These are phyloP conservation scores for Seriola quinqueradiata DNA, from an alignment of 2,113 vertebrate species.

Conservation along the genomic window DNA sequence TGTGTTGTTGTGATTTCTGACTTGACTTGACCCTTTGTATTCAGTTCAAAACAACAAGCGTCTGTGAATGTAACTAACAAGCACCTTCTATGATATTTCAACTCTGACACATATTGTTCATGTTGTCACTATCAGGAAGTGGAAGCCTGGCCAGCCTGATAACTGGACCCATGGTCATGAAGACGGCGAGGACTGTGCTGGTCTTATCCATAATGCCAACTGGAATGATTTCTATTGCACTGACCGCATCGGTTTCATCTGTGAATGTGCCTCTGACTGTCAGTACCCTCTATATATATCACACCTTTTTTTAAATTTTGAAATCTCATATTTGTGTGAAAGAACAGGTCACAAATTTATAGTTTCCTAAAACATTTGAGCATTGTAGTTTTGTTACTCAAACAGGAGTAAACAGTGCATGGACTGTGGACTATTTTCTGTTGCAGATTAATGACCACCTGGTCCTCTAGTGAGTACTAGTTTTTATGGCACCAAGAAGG, in stretches of 20 bases:
- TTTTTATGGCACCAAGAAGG: neutral
- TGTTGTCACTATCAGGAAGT: conserved; percentile 85
- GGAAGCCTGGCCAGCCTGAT: conserved; percentile 96
- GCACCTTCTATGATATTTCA: neutral
- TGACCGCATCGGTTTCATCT: conserved; percentile 93
- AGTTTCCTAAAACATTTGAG: no score
- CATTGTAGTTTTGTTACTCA: neutral
- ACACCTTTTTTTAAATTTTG: neutral
- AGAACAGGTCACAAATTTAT: no score
- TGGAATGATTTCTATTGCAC: conserved; percentile 99
- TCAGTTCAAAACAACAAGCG: neutral
- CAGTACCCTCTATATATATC: conserved; percentile 44
- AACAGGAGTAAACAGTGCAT: no score
- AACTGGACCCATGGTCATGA: conserved; percentile 92
- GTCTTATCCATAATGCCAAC: conserved; percentile 89
- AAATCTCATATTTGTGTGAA: neutral
- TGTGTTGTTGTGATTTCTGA: neutral
- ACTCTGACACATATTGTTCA: neutral
- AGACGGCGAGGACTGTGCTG: conserved; percentile 94
- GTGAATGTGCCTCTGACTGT: conserved; percentile 89
- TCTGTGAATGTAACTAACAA: neutral
- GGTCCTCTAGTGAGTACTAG: neutral
- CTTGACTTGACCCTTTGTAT: neutral
- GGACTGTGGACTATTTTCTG: neutral
- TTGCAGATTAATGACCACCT: neutral